A percentile compares a stretch with the other conserved stretches of the same genome.
phyloP scores from a whole-genome alignment of 2,113 vertebrate genomes.

The Triplophysa rosa region DNA sequence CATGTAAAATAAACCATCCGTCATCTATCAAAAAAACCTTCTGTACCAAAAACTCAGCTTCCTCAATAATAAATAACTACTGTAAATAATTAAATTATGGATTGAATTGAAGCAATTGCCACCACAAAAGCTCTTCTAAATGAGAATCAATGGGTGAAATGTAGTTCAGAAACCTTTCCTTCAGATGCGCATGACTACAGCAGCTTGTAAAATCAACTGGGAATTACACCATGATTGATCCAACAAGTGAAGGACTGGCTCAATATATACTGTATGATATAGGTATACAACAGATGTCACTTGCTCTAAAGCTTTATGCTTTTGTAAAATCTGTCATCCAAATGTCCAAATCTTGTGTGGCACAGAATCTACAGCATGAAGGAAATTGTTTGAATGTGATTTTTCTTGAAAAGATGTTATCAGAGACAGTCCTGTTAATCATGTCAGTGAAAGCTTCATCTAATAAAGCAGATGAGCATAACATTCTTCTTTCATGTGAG shows the following conservation, averaged over 20 bases:
- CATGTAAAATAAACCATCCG: not conserved
- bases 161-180: constrained; percentile 1
- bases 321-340: not conserved
- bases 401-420: constrained; percentile 16
- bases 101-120: not conserved
- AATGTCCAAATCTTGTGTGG: not conserved
- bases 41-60: not conserved
- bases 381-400: not conserved
- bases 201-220: not conserved
- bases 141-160: constrained; percentile 18
- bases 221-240: constrained; percentile 5
- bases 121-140: constrained; percentile 7
- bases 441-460: constrained; percentile 4
- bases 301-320: not conserved
- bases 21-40: not conserved
- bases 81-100: constrained; percentile 5
- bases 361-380: not conserved
- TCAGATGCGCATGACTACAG: not conserved
- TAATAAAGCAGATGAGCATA: constrained; percentile 25
- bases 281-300: not conserved
- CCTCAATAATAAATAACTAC: constrained; percentile 5
- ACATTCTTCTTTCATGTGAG: constrained; percentile 18
- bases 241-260: not conserved
- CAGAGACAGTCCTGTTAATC: constrained; percentile 22
- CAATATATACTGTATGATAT: not conserved